These are phyloP conservation scores for Cisticola juncidis DNA, from an alignment of 2,113 vertebrate species.

Conservation along the genomic window DNA sequence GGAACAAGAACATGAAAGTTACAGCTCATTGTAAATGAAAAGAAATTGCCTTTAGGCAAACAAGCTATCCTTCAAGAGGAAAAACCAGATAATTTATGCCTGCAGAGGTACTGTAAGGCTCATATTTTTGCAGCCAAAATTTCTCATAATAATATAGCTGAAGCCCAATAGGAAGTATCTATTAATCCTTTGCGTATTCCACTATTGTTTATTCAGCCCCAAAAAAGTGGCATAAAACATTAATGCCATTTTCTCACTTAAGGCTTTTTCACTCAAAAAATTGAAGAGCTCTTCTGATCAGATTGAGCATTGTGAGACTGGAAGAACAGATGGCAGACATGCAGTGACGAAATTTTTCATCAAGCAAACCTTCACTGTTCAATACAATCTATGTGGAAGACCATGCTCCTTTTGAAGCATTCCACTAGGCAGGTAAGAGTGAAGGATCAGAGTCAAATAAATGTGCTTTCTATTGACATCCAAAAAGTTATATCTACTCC, in stretches of 20 bases:
- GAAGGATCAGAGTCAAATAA: background rate
- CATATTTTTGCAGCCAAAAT: constrained; percentile 57
- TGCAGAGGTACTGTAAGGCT: constrained; percentile 6
- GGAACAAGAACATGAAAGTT: constrained; percentile 32
- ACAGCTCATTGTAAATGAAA: constrained; percentile 44
- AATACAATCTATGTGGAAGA: background rate
- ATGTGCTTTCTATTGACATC: background rate
- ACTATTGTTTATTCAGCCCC: constrained; percentile 46
- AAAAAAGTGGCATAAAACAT: constrained; percentile 54
- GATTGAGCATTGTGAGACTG: constrained; percentile 40
- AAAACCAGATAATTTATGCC: constrained; percentile 63
- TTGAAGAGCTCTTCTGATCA: constrained; percentile 34
- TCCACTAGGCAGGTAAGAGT: background rate
- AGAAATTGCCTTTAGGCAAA: constrained; percentile 50
- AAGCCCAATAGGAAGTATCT: constrained; percentile 22
- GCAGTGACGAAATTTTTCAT: constrained; percentile 51
- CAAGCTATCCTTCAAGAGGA: constrained; percentile 59
- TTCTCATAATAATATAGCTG: constrained; percentile 44
- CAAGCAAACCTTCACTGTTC: constrained; percentile 37
- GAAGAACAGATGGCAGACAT: constrained; percentile 59
- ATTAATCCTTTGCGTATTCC: constrained; percentile 49
- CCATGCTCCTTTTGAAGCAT: constrained; percentile 8
- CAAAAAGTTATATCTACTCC: background rate
- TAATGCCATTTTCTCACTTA: constrained; percentile 38
- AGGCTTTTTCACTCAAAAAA: constrained; percentile 33